Conservation (phyloP, 2,113 vertebrate genomes). For the Diadophis punctatus region DNA sequence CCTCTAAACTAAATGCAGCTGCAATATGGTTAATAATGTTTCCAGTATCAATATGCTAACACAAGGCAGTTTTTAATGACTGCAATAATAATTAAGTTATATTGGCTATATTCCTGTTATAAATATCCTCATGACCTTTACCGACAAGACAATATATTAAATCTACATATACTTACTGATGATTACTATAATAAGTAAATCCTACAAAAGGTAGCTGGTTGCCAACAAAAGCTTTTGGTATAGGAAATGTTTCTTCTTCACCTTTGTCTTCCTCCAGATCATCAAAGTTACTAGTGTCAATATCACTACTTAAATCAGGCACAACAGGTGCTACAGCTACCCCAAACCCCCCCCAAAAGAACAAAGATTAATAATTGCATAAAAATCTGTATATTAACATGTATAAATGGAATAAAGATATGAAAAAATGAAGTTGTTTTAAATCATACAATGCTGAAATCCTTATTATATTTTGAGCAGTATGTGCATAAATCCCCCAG, state of each 20-base stretch:
- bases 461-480: neutral
- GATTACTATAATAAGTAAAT: slow-evolving; percentile 95
- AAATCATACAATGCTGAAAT: neutral
- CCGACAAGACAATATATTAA: neutral
- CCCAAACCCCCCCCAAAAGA: slow-evolving; percentile 8
- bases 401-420: neutral
- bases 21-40: neutral
- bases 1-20: neutral
- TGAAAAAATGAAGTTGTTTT: neutral
- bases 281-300: slow-evolving; percentile 99
- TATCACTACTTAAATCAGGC: slow-evolving; percentile 94
- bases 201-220: slow-evolving; percentile 98
- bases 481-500: neutral
- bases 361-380: neutral
- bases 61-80: neutral
- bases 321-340: slow-evolving; percentile 95
- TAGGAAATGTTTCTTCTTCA: slow-evolving; percentile 97
- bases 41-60: neutral
- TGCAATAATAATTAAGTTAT: neutral
- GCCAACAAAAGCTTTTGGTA: slow-evolving; percentile 97
- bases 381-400: neutral
- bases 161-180: slow-evolving; percentile 77
- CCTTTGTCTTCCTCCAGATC: slow-evolving; percentile 97
- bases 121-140: neutral
- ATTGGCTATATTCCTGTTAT: neutral